phyloP scores from a whole-genome alignment of 37 sponge, comb jelly and placozoan genomes.

The Tethya wilhelma region DNA sequence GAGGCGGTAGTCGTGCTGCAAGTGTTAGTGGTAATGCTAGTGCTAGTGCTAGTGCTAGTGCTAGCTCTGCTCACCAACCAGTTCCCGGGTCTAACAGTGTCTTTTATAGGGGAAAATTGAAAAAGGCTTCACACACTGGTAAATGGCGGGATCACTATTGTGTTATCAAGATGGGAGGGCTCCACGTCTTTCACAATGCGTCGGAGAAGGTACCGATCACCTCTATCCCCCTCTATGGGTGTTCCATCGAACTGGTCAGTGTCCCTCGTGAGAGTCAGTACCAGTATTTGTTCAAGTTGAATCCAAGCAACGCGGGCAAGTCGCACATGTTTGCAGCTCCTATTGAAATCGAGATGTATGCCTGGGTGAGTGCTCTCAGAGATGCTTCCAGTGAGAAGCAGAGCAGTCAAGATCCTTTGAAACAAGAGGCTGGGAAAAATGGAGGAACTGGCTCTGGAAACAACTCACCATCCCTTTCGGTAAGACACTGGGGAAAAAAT shows the following conservation, averaged over 20 bases:
- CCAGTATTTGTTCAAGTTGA: slow-evolving; percentile 29
- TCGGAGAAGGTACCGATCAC: slow-evolving; percentile 45
- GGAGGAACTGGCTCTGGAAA: background rate
- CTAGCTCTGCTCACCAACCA: background rate
- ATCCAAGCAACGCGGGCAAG: slow-evolving; percentile 7
- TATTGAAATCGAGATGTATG: slow-evolving; percentile 39
- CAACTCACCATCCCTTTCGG: slow-evolving; percentile 15
- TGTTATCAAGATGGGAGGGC: slow-evolving; percentile 28
- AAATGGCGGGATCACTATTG: slow-evolving; percentile 69
- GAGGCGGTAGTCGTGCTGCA: background rate
- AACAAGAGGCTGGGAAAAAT: background rate
- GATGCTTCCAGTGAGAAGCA: slow-evolving; percentile 14
- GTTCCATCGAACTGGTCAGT: slow-evolving; percentile 39
- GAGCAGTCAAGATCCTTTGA: background rate
- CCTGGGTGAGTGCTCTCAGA: slow-evolving; percentile 47
- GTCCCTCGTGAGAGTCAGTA: background rate
- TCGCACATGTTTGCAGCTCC: slow-evolving; percentile 57
- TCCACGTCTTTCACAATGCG: slow-evolving; percentile 32
- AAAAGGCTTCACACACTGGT: slow-evolving; percentile 45
- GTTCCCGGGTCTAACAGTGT: background rate
- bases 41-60: background rate
- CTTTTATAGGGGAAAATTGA: slow-evolving; percentile 44
- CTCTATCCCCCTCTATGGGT: slow-evolving; percentile 35
- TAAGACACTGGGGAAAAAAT: too few species aligned
- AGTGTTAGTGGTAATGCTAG: background rate